Evolutionary conservation across 2,113 vertebrate species (phyloP).

Genomic region (Sporophila hypoxantha): DNA sequence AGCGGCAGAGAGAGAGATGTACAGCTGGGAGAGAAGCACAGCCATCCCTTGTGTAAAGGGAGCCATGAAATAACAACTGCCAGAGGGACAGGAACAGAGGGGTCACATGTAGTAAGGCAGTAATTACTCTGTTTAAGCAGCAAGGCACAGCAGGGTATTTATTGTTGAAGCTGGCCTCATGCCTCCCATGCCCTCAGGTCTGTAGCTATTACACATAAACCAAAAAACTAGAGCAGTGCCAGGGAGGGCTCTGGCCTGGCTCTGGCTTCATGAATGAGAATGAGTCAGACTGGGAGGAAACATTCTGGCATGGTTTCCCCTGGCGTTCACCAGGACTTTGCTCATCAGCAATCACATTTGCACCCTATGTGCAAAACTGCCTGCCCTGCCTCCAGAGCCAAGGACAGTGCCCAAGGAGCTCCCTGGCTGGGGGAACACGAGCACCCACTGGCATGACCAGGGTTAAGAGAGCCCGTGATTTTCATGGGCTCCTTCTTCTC

Average conservation of each 20-base stretch:
- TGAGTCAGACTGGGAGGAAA: slow-evolving; percentile 40
- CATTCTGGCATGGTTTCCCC: slow-evolving; percentile 10
- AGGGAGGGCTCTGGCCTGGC: slow-evolving; percentile 37
- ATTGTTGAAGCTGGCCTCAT: slow-evolving; percentile 42
- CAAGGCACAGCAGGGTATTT: slow-evolving; percentile 38
- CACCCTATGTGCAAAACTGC: background rate
- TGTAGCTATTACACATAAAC: slow-evolving; percentile 48
- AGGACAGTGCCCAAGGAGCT: rapidly evolving
- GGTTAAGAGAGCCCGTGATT: background rate
- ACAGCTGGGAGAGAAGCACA: background rate
- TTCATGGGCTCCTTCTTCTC: background rate
- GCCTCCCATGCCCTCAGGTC: slow-evolving; percentile 42
- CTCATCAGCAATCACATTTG: background rate
- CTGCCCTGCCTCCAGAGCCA: background rate
- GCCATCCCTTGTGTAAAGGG: background rate
- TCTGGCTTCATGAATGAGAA: slow-evolving; percentile 33
- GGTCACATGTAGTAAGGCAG: slow-evolving; percentile 26
- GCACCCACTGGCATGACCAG: rapidly evolving
- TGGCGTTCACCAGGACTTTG: background rate
- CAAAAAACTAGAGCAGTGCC: slow-evolving; percentile 17
- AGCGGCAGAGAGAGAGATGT: background rate
- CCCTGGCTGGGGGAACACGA: rapidly evolving
- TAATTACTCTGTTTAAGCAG: slow-evolving; percentile 42
- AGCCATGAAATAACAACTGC: slow-evolving; percentile 20
- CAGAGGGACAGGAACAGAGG: slow-evolving; percentile 19